Percentiles rank a stretch among this genome's conserved stretches.
Evolutionary conservation across 2,797 vertebrate genomes (phyloP).

Genomic region (Sebastes goodei): DNA sequence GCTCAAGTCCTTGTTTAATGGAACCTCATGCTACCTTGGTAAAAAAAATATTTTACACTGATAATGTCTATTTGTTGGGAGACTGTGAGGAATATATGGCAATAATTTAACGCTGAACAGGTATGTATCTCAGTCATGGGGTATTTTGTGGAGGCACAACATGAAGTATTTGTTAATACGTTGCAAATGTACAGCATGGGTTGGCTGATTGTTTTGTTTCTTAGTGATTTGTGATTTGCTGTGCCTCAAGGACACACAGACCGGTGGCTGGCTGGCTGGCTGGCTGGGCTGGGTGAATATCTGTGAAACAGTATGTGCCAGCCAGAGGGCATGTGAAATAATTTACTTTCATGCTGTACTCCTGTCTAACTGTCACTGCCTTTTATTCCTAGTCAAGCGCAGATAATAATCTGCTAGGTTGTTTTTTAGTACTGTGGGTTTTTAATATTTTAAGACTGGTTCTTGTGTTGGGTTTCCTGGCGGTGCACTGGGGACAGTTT

Average conservation of each 20-base stretch:
- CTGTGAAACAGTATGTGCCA: slow-evolving; percentile 73
- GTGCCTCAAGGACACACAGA: slow-evolving; percentile 54
- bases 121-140: not conserved
- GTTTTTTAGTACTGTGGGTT: slow-evolving; percentile 42
- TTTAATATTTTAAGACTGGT: slow-evolving; percentile 62
- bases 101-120: not conserved
- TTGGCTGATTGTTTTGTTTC: slow-evolving; percentile 31
- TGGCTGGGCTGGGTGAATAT: slow-evolving; percentile 55
- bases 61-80: not conserved
- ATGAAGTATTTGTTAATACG: not conserved
- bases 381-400: slow-evolving; percentile 68
- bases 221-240: slow-evolving; percentile 31
- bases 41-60: not conserved
- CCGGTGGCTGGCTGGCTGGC: slow-evolving; percentile 48
- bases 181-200: slow-evolving; percentile 13
- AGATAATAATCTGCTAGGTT: slow-evolving; percentile 65
- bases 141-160: not conserved
- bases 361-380: slow-evolving; percentile 75
- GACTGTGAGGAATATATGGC: not conserved
- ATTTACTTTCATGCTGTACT: slow-evolving; percentile 76
- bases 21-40: not conserved
- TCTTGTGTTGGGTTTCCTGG: slow-evolving; percentile 48
- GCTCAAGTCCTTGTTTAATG: not conserved
- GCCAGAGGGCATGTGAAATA: slow-evolving; percentile 76
- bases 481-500: slow-evolving; percentile 35